A percentile compares a stretch with the other conserved stretches of the same genome.
Evolutionary conservation across 2,888 invertebrate genomes (phyloP).

Genomic region (Scaeva pyrastri): DNA sequence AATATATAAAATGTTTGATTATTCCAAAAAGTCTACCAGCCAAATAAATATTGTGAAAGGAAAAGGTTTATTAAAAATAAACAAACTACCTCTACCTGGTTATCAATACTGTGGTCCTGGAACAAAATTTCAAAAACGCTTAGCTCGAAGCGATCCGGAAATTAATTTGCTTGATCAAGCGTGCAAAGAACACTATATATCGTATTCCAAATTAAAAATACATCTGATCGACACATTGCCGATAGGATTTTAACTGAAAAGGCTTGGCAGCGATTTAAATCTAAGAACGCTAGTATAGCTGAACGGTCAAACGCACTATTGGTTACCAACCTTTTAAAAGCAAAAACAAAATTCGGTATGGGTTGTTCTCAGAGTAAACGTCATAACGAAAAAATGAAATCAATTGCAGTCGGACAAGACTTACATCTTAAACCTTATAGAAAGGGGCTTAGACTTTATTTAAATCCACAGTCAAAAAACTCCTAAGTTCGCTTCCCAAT

Average conservation of each 20-base stretch:
- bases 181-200: slow-evolving; percentile 74
- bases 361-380: slow-evolving; percentile 72
- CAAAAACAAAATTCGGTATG: slow-evolving; percentile 50
- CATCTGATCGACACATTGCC: background rate
- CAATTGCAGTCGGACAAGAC: too few relatives aligned
- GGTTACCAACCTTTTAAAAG: slow-evolving; percentile 61
- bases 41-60: background rate
- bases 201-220: slow-evolving; percentile 25
- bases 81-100: slow-evolving; percentile 76
- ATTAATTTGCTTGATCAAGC: slow-evolving; percentile 77
- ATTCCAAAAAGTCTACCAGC: background rate
- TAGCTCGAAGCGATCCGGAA: slow-evolving; percentile 77
- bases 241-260: slow-evolving; percentile 53
- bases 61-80: slow-evolving; percentile 70
- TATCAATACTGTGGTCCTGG: slow-evolving; percentile 79
- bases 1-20: background rate
- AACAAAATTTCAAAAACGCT: slow-evolving; percentile 77
- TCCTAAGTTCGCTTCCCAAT: slow-evolving; percentile 77
- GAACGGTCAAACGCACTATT: slow-evolving; percentile 48
- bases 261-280: slow-evolving; percentile 55
- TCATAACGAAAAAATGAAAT: slow-evolving; percentile 81
- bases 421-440: too few relatives aligned
- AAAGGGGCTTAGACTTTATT: slow-evolving; percentile 39
- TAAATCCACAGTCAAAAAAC: slow-evolving; percentile 76
- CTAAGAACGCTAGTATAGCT: slow-evolving; percentile 51